These are phyloP conservation scores for Eupithecia tripunctaria DNA, from an alignment of 2,888 invertebrate species.

Conservation along the genomic window DNA sequence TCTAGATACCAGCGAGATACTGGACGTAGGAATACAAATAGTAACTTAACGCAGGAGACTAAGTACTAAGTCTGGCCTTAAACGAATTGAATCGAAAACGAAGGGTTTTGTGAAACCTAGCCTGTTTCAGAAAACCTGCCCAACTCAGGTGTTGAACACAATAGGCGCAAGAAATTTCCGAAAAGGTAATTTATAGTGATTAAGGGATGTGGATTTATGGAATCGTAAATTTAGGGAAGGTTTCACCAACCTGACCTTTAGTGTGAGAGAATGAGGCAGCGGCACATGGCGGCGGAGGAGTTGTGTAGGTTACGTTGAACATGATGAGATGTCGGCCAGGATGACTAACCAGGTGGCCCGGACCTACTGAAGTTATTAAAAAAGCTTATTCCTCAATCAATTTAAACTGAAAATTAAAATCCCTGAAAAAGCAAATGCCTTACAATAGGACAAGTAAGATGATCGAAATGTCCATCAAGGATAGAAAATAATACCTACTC, in stretches of 20 bases:
- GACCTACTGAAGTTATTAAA: too few relatives aligned
- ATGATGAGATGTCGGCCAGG: too few relatives aligned
- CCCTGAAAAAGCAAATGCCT: too few relatives aligned
- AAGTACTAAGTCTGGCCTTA: too few relatives aligned
- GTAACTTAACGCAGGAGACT: too few relatives aligned
- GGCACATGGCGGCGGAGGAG: neutral
- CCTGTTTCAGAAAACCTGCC: neutral
- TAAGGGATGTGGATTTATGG: constrained; percentile 6
- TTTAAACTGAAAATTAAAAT: too few relatives aligned
- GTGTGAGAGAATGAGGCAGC: neutral
- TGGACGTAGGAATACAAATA: too few relatives aligned
- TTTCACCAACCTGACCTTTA: neutral
- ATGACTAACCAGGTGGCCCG: too few relatives aligned
- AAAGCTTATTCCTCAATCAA: too few relatives aligned
- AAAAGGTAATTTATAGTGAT: constrained; percentile 6
- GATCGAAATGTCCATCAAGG: neutral
- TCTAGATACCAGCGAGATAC: too few relatives aligned
- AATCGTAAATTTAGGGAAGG: constrained; percentile 1
- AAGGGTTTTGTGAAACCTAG: too few relatives aligned
- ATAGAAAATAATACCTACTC: neutral
- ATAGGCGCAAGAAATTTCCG: neutral
- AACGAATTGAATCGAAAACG: too few relatives aligned
- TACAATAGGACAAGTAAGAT: neutral
- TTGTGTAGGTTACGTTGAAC: neutral
- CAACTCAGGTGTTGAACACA: neutral